Evolutionary conservation across 2,888 invertebrate species (phyloP).

Genomic region (Glyphotaelius pellucidus): DNA sequence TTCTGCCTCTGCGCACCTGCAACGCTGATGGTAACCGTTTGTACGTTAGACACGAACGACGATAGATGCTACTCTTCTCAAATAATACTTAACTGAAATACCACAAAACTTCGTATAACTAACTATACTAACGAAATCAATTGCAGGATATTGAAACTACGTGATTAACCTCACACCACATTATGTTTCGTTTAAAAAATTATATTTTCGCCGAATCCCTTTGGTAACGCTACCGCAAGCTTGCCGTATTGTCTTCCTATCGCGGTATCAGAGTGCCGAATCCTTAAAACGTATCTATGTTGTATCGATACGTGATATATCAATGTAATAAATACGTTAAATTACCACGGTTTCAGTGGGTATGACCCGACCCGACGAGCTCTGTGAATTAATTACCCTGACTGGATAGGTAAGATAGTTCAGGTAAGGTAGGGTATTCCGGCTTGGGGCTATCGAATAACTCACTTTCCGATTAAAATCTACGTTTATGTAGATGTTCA

Average conservation of each 20-base stretch:
- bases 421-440: neutral
- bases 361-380: neutral
- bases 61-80: no score
- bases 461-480: neutral
- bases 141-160: no score
- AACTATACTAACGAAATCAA: no score
- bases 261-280: neutral
- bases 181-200: neutral
- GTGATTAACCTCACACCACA: no score
- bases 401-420: neutral
- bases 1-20: no score
- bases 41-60: no score
- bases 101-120: no score
- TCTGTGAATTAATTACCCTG: neutral
- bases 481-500: neutral
- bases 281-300: neutral
- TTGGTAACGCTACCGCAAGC: neutral
- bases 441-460: neutral
- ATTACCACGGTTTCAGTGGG: neutral
- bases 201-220: neutral
- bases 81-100: no score
- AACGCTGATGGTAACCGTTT: no score
- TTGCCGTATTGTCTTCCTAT: neutral
- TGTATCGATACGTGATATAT: neutral
- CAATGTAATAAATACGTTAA: neutral